Evolutionary conservation across 2,797 vertebrate species (phyloP), one percentile per base, ranked within the genome.

Genomic region (Meda fulgida): DNA sequence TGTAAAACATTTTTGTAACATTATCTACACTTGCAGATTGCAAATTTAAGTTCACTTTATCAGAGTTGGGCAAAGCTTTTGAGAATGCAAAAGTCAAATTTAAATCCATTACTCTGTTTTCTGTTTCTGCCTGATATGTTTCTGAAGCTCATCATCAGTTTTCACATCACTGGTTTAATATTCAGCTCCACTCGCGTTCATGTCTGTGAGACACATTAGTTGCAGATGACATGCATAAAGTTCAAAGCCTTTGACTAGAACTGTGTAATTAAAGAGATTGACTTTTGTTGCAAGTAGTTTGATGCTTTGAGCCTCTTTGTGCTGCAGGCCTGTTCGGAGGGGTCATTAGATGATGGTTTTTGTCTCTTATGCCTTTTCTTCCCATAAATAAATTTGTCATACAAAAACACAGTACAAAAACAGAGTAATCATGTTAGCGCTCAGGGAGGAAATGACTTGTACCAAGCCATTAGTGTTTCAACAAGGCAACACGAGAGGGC

Each of bases 381-480:
- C 63, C 75, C 55, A 83, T 78, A 83, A 81, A 90, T 82, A 90
- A 78, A 86, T 88, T 73, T 88, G 86, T 87, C 73, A 72, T 72
- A 58, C 80, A 82, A 69, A 87, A 71, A 83, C 65, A 14, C 29
- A 79, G 76, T 43, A 84, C 51, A 86, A 88, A 89, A 85, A 78
- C 83, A 85, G 86, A 83, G 73, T 89, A 89, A 90, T 89, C 88
- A 85, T 81, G 84, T 89, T 88, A 89, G 65, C 26, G 75, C 80
- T 73, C 78, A 66, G 72, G 80, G n/a, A 88, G 85, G 78, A 90
- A 90, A 89, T 87, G 40, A 70, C 78, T 85, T 84, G 71, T 75
- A 79, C 80, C 46, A 10, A 81, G 78, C 83, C 86, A 86, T 88
- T 88, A 76, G 58, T 81, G 85, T 76, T 84, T 80, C 85, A 86